Evolutionary conservation across 2,797 vertebrate species (phyloP), one percentile per base, ranked within the genome.

Genomic region (Halcyon chelicuti): DNA sequence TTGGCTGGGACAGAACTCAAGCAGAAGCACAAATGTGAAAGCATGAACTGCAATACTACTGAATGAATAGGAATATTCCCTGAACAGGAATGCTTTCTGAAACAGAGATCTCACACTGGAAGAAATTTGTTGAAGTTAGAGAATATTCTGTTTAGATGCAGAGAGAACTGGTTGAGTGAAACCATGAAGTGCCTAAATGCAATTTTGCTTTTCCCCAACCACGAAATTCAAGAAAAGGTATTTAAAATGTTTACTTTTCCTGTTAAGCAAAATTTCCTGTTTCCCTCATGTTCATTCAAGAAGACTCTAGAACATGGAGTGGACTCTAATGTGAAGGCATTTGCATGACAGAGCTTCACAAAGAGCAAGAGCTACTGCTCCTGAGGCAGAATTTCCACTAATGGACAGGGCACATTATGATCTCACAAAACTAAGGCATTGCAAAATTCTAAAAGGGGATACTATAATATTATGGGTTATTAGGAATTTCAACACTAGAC

Each of bases 381-480:
- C 0, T 1, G 2, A 33, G 58, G 23, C 35, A 55, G 23, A 47
- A 7, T 80, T 85, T 58, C 57, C 20, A 39, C 17, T 46, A 33
- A 31, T 23, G 10, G 28, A 37, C 37, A 57, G 31, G 12, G 8
- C 23, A 71, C 0, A 1, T 42, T 35, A 47, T 16, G 10, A 51
- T 88, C 54, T 88, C 42, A 71, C 55, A 75, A 87, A 88, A 52
- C 4, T 39, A 17, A 92, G 65, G 5, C 42, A 33, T 10, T 35
- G 52, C 23, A 65, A 83, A 65, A 67, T 47, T 93, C 52, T 88
- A 46, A 86, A 89, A 75, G 14, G n/a, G 10, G 9, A 68, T 77
- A 16, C 13, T 66, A 77, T 54, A 82, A 92, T 80, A 70, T 75
- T 78, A 23, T 52, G 40, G n/a, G 37, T 73, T 54, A 73, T 79